Evolutionary conservation across 2,113 vertebrate species (phyloP).

Genomic region (Polyodon spathula): DNA sequence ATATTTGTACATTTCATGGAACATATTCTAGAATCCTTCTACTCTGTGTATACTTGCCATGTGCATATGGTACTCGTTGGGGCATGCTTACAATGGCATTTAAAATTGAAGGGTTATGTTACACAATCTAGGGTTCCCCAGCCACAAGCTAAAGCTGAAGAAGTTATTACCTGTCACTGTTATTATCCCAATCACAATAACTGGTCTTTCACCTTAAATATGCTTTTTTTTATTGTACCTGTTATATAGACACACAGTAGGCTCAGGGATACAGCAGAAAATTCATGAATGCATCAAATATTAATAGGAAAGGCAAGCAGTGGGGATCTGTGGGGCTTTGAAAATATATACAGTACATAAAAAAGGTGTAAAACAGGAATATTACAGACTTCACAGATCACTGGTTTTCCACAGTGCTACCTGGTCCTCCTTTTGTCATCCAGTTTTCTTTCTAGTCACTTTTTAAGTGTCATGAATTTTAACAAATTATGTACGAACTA

Average conservation of each 20-base stretch:
- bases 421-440: neutral
- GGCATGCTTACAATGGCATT: too few relatives aligned
- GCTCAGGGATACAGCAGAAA: conserved; percentile 46
- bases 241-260: conserved; percentile 40
- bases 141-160: too few relatives aligned
- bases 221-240: conserved; percentile 28
- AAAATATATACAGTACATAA: neutral
- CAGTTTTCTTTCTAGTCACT: neutral
- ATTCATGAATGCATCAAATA: conserved; percentile 59
- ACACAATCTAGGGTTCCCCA: too few relatives aligned
- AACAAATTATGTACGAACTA: too few relatives aligned
- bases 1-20: conserved; percentile 16
- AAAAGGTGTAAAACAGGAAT: neutral
- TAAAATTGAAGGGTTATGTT: too few relatives aligned
- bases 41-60: too few relatives aligned
- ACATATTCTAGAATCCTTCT: neutral
- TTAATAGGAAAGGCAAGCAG: conserved; percentile 48
- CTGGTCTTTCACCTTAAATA: too few relatives aligned
- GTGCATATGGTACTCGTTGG: too few relatives aligned
- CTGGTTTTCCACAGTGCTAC: neutral
- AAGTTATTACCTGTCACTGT: too few relatives aligned
- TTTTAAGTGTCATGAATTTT: too few relatives aligned
- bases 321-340: conserved; percentile 21
- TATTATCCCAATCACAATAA: too few relatives aligned
- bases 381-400: neutral